Base-by-base conservation (phyloP, 2,888 invertebrate species). In the Drosophila ezoana region DNA sequence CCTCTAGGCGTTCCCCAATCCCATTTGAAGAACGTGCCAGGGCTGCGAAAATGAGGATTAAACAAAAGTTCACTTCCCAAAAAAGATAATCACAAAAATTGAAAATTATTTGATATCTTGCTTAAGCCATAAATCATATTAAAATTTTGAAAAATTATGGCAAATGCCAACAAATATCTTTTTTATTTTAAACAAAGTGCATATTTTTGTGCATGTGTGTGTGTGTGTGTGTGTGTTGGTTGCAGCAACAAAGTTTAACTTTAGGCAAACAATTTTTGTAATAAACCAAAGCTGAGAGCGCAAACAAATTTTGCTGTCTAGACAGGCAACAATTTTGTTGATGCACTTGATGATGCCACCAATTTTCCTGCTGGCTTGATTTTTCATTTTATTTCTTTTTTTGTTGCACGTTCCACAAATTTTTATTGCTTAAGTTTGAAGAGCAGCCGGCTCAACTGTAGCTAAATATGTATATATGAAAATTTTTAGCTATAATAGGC, bases 261-360 rank as follows among this genome's bases (percentile, higher is more conserved):
- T 69, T 18, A n/a, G 53, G 52, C 68, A 60, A 79, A 76, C 79
- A 76, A 70, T 76, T 73, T 72, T 73, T 65, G 53, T 61, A 76
- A 73, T 79, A 79, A 79, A 73, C 69, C 79, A 71, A 61, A 62
- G 56, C 45, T n/a, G n/a, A 23, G 16, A 59, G 49, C 49, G 40
- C 51, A 63, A 76, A 65, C 66, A 76, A 80, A 62, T 71, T 77
- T 72, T 61, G 48, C 51, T 58, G 78, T 79, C 81, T 74, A 79
- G 81, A 75, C 74, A 69, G 78, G 33, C 72, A 80, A 77, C 68
- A 66, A 74, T 79, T 76, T 80, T 79, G 66, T 65, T 63, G 72
- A 79, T 79, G 70, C 73, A 65, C 62, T 72, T 45, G 41, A 78
- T 59, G 62, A 57, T 53, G 59, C 23, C 58, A 53, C 63, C 49